Conservation (phyloP, 2,113 vertebrate genomes). For the Centrocercus urophasianus region DNA sequence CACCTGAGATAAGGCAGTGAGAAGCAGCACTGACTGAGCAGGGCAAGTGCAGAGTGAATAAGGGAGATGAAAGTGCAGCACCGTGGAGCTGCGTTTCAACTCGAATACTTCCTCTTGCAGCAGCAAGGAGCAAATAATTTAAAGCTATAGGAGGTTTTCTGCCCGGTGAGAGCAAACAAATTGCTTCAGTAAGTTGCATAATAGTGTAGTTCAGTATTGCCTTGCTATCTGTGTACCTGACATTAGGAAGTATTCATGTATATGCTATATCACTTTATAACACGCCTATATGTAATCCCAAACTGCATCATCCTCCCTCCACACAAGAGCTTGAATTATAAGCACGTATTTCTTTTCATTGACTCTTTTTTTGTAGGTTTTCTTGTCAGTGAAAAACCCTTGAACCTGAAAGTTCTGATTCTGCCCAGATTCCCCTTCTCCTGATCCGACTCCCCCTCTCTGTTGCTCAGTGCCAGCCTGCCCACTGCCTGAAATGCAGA, state of each 20-base stretch:
- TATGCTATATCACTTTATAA: neutral
- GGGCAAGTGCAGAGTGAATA: neutral
- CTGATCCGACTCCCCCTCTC: neutral
- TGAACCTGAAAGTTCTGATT: neutral
- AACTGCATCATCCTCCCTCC: accelerated
- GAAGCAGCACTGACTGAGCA: neutral
- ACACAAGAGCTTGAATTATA: neutral
- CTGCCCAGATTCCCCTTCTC: neutral
- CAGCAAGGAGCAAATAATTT: neutral
- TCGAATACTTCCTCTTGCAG: neutral
- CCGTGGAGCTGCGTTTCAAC: neutral
- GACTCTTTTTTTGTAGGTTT: neutral
- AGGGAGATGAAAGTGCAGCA: slow-evolving; percentile 1
- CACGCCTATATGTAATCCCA: neutral
- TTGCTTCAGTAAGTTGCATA: neutral
- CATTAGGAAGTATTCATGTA: neutral
- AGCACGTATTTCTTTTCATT: neutral
- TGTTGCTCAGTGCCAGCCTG: neutral
- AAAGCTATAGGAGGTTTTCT: neutral
- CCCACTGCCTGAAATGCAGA: neutral
- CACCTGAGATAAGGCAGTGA: neutral
- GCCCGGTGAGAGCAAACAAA: neutral
- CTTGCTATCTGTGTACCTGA: neutral
- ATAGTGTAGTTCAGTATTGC: neutral
- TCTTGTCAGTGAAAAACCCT: neutral